Evolutionary conservation across 2,113 vertebrate genomes (phyloP).

Genomic region (Silurus meridionalis): DNA sequence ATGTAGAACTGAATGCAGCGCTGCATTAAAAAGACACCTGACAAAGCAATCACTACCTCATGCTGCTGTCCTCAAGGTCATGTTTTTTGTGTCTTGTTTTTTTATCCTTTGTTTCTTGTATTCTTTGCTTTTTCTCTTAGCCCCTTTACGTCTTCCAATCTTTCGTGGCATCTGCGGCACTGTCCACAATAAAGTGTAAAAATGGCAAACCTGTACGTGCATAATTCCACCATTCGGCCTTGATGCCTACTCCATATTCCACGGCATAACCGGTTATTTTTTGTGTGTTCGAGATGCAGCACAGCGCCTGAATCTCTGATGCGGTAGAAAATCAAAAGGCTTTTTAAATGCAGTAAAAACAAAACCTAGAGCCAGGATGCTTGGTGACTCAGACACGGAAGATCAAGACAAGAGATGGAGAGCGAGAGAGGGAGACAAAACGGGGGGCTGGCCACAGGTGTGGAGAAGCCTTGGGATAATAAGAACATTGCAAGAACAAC

Average conservation of each 20-base stretch:
- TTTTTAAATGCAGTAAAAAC: conserved; percentile 38
- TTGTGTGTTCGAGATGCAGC: conserved; percentile 30
- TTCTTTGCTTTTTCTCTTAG: not conserved
- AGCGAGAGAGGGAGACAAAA: conserved; percentile 16
- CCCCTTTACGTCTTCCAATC: not conserved
- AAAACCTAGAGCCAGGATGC: conserved; percentile 17
- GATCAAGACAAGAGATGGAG: conserved; percentile 39
- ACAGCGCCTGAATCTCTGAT: conserved; percentile 21
- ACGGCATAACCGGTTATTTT: conserved; percentile 31
- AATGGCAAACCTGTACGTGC: not conserved
- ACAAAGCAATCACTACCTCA: conserved; percentile 34
- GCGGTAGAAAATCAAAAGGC: conserved; percentile 34
- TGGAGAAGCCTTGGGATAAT: conserved; percentile 29
- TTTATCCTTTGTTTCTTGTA: not conserved
- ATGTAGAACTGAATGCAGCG: conserved; percentile 3
- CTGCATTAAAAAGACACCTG: conserved; percentile 21
- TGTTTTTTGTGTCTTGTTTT: not conserved
- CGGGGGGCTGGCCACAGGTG: conserved; percentile 38
- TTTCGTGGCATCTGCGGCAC: not conserved
- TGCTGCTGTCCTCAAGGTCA: not conserved
- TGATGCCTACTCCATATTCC: conserved; percentile 36
- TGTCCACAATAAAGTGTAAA: conserved; percentile 35
- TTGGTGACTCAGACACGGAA: conserved; percentile 28
- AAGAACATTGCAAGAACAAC: not conserved
- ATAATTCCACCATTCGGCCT: conserved; percentile 20